Conservation (phyloP, 2,888 invertebrate genomes). For the Itoplectis maculator region DNA sequence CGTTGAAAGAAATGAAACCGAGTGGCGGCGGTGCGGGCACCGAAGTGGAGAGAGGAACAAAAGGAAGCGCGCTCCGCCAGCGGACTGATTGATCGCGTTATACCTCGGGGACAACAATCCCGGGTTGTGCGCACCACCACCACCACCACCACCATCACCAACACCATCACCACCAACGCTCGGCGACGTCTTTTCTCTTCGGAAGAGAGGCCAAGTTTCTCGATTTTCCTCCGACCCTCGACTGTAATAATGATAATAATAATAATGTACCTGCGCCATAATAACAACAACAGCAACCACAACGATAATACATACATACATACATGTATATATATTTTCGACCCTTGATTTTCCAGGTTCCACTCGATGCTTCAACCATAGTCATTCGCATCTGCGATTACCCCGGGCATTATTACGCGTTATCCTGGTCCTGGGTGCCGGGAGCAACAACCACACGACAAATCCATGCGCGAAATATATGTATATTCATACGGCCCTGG, state of each 20-base stretch:
- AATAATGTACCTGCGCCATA: too few relatives aligned
- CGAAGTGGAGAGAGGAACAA: constrained; percentile 46
- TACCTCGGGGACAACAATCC: constrained; percentile 56
- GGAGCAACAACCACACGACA: not conserved
- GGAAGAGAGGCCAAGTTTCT: constrained; percentile 14
- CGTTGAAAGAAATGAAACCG: constrained; percentile 44
- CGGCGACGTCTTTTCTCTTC: constrained; percentile 9
- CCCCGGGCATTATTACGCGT: not conserved
- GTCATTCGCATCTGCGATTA: not conserved
- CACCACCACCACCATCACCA: too few relatives aligned
- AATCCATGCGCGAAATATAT: not conserved
- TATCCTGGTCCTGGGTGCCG: not conserved
- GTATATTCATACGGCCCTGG: constrained; percentile 2
- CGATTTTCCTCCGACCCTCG: not conserved
- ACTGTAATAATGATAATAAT: too few relatives aligned
- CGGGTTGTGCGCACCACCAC: constrained; percentile 5
- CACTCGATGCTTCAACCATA: too few relatives aligned
- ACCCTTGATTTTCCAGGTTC: not conserved
- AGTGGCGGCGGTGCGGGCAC: constrained; percentile 7
- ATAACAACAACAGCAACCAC: too few relatives aligned
- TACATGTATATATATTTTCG: not conserved
- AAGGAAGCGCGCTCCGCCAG: constrained; percentile 30
- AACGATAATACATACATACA: too few relatives aligned
- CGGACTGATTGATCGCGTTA: constrained; percentile 60
- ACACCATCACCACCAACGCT: too few relatives aligned